Percentiles rank a stretch among this genome's conserved stretches.
Evolutionary conservation across 2,113 vertebrate genomes (phyloP).

Genomic region (Gambusia affinis): DNA sequence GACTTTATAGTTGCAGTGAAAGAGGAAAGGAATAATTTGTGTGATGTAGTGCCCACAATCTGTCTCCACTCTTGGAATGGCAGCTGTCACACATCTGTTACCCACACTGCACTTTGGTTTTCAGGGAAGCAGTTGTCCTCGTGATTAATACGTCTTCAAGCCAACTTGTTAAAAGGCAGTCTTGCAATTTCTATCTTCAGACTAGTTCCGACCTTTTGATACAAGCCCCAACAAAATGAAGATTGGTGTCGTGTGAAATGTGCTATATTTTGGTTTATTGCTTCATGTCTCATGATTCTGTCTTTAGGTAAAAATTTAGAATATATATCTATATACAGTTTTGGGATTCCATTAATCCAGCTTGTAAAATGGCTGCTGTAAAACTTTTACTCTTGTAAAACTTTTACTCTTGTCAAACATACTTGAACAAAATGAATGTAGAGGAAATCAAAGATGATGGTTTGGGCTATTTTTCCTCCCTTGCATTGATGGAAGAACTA

Average conservation of each 20-base stretch:
- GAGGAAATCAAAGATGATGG: background rate
- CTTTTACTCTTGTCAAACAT: constrained; percentile 24
- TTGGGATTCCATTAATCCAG: constrained; percentile 31
- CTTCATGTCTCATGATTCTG: too few relatives aligned
- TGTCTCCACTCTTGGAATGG: constrained; percentile 43
- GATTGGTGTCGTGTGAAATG: background rate
- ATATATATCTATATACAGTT: constrained; percentile 13
- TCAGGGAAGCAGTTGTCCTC: constrained; percentile 57
- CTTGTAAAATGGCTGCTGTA: constrained; percentile 42
- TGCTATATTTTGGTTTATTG: background rate
- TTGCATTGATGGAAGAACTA: background rate
- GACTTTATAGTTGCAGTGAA: constrained; percentile 23
- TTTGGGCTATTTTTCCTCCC: background rate
- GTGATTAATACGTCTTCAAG: constrained; percentile 22
- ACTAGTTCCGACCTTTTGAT: constrained; percentile 25
- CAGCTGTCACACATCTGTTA: constrained; percentile 52
- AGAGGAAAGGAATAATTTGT: constrained; percentile 38
- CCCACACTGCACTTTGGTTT: constrained; percentile 32
- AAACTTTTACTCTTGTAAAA: constrained; percentile 40
- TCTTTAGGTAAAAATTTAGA: background rate
- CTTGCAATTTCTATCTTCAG: constrained; percentile 12
- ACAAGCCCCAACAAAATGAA: constrained; percentile 1
- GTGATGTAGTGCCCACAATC: constrained; percentile 51
- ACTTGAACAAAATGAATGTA: background rate
- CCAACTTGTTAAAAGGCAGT: constrained; percentile 19